A percentile compares a stretch with the other conserved stretches of the same genome.
phyloP scores from a whole-genome alignment of 2,113 vertebrate species.

The Silurus meridionalis region DNA sequence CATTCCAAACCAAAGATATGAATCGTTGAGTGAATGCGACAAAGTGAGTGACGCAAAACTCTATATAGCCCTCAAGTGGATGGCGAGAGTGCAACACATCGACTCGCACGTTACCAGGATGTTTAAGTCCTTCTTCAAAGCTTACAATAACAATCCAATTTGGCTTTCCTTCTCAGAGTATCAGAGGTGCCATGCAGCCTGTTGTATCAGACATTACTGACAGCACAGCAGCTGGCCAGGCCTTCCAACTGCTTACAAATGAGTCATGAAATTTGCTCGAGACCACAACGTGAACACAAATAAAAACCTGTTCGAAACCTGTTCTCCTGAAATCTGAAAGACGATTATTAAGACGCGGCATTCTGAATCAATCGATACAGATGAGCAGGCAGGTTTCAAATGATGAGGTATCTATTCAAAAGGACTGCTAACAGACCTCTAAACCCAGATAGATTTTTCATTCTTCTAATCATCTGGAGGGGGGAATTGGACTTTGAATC shows the following conservation, averaged over 20 bases:
- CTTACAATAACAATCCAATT: background rate
- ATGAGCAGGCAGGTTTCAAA: constrained; percentile 37
- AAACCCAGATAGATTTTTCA: constrained; percentile 24
- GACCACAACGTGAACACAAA: constrained; percentile 4
- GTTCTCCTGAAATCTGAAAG: background rate
- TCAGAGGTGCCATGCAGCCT: background rate
- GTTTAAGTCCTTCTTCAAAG: background rate
- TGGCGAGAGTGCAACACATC: background rate
- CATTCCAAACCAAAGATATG: background rate
- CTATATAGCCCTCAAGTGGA: background rate
- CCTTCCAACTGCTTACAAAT: constrained; percentile 7
- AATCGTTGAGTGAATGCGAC: background rate
- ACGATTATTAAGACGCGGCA: constrained; percentile 41
- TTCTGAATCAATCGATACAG: background rate
- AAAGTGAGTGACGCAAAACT: background rate
- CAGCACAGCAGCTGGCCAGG: background rate
- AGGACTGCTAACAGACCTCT: background rate
- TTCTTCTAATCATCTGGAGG: constrained; percentile 10
- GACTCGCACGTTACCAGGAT: too few species aligned
- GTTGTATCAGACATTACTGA: constrained; percentile 14
- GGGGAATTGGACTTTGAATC: too few species aligned
- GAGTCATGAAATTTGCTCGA: constrained; percentile 9
- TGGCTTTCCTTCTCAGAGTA: background rate
- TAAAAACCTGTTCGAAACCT: background rate
- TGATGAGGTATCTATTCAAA: background rate